These are phyloP conservation scores for Rhagoletis pomonella DNA, from an alignment of 1,140 invertebrate genomes.

Conservation along the genomic window DNA sequence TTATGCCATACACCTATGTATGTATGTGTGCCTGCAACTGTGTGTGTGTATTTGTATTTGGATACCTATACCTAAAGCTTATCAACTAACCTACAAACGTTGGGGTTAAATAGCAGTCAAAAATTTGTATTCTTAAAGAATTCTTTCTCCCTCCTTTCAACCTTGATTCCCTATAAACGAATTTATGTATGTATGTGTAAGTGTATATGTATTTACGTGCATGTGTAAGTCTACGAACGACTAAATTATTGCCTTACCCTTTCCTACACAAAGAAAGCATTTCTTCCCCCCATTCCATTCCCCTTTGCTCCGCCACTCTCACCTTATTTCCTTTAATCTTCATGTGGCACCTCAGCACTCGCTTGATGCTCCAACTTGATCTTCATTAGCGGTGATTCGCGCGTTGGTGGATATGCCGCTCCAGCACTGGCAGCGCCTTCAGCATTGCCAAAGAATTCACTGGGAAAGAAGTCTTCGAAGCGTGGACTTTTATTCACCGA, in stretches of 20 bases:
- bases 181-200: neutral
- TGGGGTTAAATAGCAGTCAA: constrained; percentile 74
- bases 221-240: neutral
- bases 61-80: neutral
- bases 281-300: constrained; percentile 6
- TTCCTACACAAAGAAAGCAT: neutral
- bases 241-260: constrained; percentile 45
- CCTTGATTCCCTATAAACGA: constrained; percentile 10
- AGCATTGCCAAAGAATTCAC: constrained; percentile 80
- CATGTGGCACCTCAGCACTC: constrained; percentile 68
- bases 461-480: constrained; percentile 76
- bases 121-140: constrained; percentile 61
- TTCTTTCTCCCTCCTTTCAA: constrained; percentile 28
- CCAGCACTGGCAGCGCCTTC: constrained; percentile 82
- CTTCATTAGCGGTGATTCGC: constrained; percentile 70
- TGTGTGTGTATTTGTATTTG: neutral
- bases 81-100: constrained; percentile 60
- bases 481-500: constrained; percentile 70
- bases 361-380: constrained; percentile 72
- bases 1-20: neutral
- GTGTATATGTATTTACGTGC: neutral
- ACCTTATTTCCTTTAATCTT: constrained; percentile 63
- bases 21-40: constrained; percentile 15
- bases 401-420: constrained; percentile 82
- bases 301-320: neutral